Evolutionary conservation across 1,140 invertebrate species (phyloP).

Genomic region (Penaeus japonicus): DNA sequence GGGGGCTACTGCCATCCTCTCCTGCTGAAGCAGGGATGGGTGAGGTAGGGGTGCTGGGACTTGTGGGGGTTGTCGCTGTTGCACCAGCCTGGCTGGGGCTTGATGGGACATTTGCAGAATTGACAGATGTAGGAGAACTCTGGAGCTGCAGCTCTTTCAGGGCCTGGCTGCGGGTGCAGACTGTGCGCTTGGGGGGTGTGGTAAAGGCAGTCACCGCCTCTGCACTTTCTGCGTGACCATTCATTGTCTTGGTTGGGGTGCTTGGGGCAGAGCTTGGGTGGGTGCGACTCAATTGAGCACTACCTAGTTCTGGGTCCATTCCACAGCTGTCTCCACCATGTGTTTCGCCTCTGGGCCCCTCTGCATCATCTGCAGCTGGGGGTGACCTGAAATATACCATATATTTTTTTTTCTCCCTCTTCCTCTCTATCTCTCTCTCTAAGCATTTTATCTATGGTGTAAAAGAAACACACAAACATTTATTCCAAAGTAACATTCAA

Average conservation of each 20-base stretch:
- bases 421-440: no score
- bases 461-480: no score
- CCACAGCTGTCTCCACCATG: not conserved
- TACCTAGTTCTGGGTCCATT: slow-evolving; percentile 3
- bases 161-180: slow-evolving; percentile 46
- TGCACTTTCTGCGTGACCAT: not conserved
- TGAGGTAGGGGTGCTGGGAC: slow-evolving; percentile 19
- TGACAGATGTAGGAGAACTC: not conserved
- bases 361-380: slow-evolving; percentile 47
- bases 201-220: not conserved
- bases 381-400: slow-evolving; percentile 22
- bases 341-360: slow-evolving; percentile 11
- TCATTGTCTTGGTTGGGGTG: slow-evolving; percentile 13
- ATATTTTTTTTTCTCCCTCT: no score
- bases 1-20: slow-evolving; percentile 48
- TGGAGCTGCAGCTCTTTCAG: slow-evolving; percentile 41
- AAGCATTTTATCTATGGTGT: no score
- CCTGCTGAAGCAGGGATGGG: not conserved
- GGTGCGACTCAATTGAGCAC: slow-evolving; percentile 28
- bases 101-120: not conserved
- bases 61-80: not conserved
- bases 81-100: not conserved
- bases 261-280: slow-evolving; percentile 13
- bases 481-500: no score
- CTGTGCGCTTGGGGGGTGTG: slow-evolving; percentile 31